Evolutionary conservation across 2,888 invertebrate species (phyloP), one percentile per base, ranked within the genome.

Genomic region (Ecdyonurus torrentis): DNA sequence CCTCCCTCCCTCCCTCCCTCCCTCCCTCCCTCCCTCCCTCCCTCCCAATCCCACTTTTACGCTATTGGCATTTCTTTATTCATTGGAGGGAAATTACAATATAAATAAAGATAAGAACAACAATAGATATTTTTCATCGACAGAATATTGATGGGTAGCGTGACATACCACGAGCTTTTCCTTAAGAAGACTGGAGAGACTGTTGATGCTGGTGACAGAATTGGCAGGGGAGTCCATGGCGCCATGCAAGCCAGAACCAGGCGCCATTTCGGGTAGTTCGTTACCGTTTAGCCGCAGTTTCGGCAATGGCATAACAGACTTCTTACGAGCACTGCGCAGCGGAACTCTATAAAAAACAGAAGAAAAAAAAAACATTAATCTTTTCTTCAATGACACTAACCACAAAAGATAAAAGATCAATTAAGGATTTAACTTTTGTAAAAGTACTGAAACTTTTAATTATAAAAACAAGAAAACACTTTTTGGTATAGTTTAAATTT

Each of bases 171-270:
- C 89, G 68, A 91, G 78, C 75, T 91, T 91, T 72, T 91, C 91
- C 69, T 85, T 84, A 18, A 91, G 78, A 62, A 91, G 75, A 72
- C 90, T 90, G 64, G 90, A 89, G 67, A 91, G 81, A 0, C 90
- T 90, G 75, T 90, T 91, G 68, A 90, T 83, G 59, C 89, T 90
- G 0, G 90, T 90, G 69, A 91, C 86, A 3, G 91, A 91, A 70
- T 88, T 86, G 67, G 81, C 84, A 0, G 85, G 84, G 1, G 86
- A 86, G 64, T 84, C 83, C 55, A 55, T 55, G 22, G 80, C 82
- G 50, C 82, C 83, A 23, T 75, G 71, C 66, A 76, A 73, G n/a
- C 69, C 67, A 1, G 67, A 67, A 64, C 81, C 81, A 79, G 78
- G 80, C 72, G 77, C 78, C 72, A 77, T 81, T 72, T 77, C 79